phyloP scores from a whole-genome alignment of 2,113 vertebrate genomes.

The Oncorhynchus gorbuscha region DNA sequence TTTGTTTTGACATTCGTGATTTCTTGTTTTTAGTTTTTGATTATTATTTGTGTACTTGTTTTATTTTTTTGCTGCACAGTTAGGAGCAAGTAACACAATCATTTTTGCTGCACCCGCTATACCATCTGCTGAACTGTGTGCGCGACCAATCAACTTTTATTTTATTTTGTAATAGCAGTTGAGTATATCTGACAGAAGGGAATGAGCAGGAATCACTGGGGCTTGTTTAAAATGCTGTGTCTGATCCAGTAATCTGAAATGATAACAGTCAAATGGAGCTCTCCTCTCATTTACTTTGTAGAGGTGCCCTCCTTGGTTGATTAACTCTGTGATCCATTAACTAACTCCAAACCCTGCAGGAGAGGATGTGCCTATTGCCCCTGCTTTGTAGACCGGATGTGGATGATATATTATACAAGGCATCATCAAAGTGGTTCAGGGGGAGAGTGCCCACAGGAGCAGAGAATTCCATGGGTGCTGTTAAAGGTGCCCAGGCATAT shows the following conservation, averaged over 20 bases:
- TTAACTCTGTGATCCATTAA: conserved; percentile 28
- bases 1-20: too few species aligned
- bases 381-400: conserved; percentile 1
- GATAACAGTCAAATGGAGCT: neutral
- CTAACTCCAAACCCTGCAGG: neutral
- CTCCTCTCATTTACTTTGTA: conserved; percentile 11
- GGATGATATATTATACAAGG: neutral
- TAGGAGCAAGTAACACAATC: too few species aligned
- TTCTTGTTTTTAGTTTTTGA: too few species aligned
- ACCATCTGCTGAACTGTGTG: too few species aligned
- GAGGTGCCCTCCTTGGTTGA: conserved; percentile 2
- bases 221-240: neutral
- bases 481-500: neutral
- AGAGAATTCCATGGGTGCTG: neutral
- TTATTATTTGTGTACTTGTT: too few species aligned
- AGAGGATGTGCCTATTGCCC: neutral
- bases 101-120: too few species aligned
- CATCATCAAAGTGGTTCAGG: neutral
- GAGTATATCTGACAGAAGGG: neutral
- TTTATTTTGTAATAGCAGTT: too few species aligned
- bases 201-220: neutral
- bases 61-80: too few species aligned
- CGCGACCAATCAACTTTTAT: too few species aligned
- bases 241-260: neutral
- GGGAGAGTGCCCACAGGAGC: neutral